Evolutionary conservation across 1,140 invertebrate genomes (phyloP), one percentile per base, ranked within the genome.

Genomic region (Neocloeon triangulifer): DNA sequence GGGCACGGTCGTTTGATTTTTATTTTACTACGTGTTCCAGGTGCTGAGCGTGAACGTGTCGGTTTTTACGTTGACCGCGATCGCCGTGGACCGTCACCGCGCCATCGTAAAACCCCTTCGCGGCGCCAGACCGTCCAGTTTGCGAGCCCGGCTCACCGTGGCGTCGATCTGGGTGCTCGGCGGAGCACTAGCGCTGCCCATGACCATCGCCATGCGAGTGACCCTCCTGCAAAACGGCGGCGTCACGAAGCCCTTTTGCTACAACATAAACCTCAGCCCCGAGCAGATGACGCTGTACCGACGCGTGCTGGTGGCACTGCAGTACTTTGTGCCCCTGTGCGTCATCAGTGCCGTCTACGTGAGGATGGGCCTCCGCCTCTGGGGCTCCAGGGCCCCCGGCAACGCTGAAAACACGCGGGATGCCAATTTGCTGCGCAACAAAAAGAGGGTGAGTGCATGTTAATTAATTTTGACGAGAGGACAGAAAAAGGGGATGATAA

Each of bases 51-150:
- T 82, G 1, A 81, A 75, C 44, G 75, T 82, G 9, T 77, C 71
- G 28, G 68, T 85, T 7, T 79, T 81, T 43, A 82, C 78, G 0
- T 50, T 85, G 14, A 77, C 73, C 5, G 73, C 77, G 33, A 80
- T 81, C 25, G 72, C 76, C 3, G 61, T 80, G 22, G 76, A 81
- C 52, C 55, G 76, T 9, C 73, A 77, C 44, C 56, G 67, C 19
- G 69, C 70, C 2, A 70, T 73, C 22, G 59, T 73, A n/a, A 66
- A 66, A 41, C 69, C 70, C 9, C 48, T 73, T 22, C 59, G 16
- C 53, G 72, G 70, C 42, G 65, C 68, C 10, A 59, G 65, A 39
- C 67, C 69, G 0, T 71, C 70, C 1, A 75, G 73, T 45, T 51
- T 65, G 29, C 15, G 27, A 13, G 73, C 72, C 5, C 70, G 71